Base-by-base conservation (phyloP, 2,797 vertebrate species). In the Labroides dimidiatus region DNA sequence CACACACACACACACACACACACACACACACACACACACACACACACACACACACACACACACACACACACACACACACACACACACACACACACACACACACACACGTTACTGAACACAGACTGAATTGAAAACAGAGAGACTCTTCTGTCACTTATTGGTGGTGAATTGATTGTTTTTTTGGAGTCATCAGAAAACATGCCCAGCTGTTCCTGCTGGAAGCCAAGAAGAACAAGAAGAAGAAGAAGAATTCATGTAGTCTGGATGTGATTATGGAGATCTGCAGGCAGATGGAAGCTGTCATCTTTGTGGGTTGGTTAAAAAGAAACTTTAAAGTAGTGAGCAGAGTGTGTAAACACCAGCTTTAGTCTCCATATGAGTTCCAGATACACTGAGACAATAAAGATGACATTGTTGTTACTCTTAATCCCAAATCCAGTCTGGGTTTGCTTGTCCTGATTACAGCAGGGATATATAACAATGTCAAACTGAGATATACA, bases 191-290 rank as follows among this genome's bases (percentile, higher is more conserved):
- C 50, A 49, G 21, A 50, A 72, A 84, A 69, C 23, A 52, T 74
- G 37, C 43, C 21, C 76, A 87, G 80, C 80, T 91, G 84, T 72
- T 69, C 11, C 57, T 33, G n/a, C 39, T 58, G 9, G 68, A 23
- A 69, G 64, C 76, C 71, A 69, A n/a, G n/a, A n/a, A n/a, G n/a
- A n/a, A n/a, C n/a, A n/a, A n/a, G 54, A 68, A 45, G 39, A 65
- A 69, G 39, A 65, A 71, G 43, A 63, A 47, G 8, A 27, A 48
- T 56, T 20, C 42, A 30, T 48, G 55, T 39, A 63, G 67, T 70
- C 78, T 87, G 84, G 63, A 78, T 74, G 0, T 45, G 58, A 75
- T 87, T 81, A 72, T 24, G 8, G 42, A 53, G 54, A 65, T 81
- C 49, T 68, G 27, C 54, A 49, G 43, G 48, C 80, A 80, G 63